phyloP scores from a whole-genome alignment of 1,140 invertebrate genomes.

The Papilio polytes region DNA sequence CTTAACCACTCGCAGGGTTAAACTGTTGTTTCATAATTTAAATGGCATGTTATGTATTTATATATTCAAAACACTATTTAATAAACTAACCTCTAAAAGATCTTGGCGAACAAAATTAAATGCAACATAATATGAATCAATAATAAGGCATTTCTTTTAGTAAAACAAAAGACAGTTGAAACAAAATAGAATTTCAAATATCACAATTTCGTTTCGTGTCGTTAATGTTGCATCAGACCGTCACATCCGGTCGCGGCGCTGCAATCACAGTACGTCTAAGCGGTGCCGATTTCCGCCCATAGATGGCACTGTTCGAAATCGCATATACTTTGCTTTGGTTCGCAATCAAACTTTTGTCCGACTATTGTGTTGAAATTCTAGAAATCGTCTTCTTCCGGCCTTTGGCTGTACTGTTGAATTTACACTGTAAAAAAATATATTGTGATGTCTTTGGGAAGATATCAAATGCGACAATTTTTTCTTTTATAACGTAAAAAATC shows the following conservation, averaged over 20 bases:
- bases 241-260: conserved; percentile 39
- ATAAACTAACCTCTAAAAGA: no score
- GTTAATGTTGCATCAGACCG: conserved; percentile 26
- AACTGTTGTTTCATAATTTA: conserved; percentile 20
- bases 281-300: conserved; percentile 72
- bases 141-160: background rate
- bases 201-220: background rate
- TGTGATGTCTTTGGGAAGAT: background rate
- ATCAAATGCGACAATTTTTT: background rate
- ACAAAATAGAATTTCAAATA: background rate
- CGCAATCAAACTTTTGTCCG: conserved; percentile 70
- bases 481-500: background rate
- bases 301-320: conserved; percentile 66
- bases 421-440: background rate
- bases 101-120: background rate
- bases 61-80: background rate
- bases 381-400: conserved; percentile 60
- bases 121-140: background rate
- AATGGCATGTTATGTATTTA: background rate
- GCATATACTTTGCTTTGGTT: conserved; percentile 56
- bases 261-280: conserved; percentile 62
- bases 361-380: conserved; percentile 52
- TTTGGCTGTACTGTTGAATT: conserved; percentile 55
- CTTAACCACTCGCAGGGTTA: background rate
- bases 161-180: background rate